phyloP scores from a whole-genome alignment of 1,140 invertebrate species.

The Neelides sp. region DNA sequence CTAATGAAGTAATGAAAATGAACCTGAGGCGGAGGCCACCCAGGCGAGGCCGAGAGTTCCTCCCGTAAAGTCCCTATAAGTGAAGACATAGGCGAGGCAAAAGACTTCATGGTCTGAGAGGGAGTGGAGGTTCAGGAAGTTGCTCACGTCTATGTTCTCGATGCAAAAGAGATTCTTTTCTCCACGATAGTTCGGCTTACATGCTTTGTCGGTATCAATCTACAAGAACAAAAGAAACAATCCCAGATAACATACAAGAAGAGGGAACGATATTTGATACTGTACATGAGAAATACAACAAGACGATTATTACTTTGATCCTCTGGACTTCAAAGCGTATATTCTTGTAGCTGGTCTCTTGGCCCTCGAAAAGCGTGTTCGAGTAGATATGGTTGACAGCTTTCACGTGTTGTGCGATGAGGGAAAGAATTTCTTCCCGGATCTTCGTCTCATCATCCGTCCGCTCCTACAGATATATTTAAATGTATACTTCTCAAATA shows the following conservation, averaged over 20 bases:
- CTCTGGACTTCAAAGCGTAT: conserved; percentile 96
- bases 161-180: conserved; percentile 87
- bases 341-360: conserved; percentile 54
- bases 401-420: conserved; percentile 96
- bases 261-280: no score
- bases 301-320: conserved; percentile 57
- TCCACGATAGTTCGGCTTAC: conserved; percentile 48
- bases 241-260: neutral
- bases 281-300: conserved; percentile 10
- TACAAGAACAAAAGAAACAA: conserved; percentile 36
- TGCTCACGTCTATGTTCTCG: conserved; percentile 96
- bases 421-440: conserved; percentile 87
- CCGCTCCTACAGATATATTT: conserved; percentile 32
- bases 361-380: conserved; percentile 81
- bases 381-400: conserved; percentile 97
- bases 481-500: neutral
- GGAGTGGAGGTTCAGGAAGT: conserved; percentile 96
- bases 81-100: conserved; percentile 97
- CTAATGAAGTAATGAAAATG: conserved; percentile 15
- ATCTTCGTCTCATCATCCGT: conserved; percentile 56
- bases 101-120: conserved; percentile 93
- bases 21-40: conserved; percentile 84
- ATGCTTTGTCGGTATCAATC: conserved; percentile 80
- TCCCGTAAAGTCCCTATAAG: conserved; percentile 91
- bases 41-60: conserved; percentile 94